These are phyloP conservation scores for Andrena cerasifolii DNA, from an alignment of 1,140 invertebrate genomes.

Conservation along the genomic window DNA sequence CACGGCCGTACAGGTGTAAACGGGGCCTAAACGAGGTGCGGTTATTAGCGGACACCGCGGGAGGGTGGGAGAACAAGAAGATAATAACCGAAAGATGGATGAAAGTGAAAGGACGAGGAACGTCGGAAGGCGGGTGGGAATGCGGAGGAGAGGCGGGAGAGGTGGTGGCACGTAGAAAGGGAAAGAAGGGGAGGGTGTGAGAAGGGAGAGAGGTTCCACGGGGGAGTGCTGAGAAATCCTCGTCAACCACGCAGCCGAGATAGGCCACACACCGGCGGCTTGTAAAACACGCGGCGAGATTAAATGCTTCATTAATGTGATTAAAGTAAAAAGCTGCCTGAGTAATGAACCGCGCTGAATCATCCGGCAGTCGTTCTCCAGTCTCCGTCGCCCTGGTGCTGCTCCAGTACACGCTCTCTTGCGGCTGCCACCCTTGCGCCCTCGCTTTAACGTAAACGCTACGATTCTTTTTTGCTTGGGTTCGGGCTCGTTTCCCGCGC, in stretches of 20 bases:
- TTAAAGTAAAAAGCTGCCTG: constrained; percentile 82
- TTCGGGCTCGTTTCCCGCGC: too few relatives aligned
- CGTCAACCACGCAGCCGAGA: constrained; percentile 73
- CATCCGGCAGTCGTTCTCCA: constrained; percentile 64
- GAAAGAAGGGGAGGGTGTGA: constrained; percentile 4
- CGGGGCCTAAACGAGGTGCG: constrained; percentile 70
- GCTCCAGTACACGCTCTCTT: too few relatives aligned
- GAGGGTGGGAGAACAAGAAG: constrained; percentile 58
- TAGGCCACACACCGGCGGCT: constrained; percentile 79
- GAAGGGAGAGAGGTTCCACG: constrained; percentile 51
- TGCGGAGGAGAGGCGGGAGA: background rate
- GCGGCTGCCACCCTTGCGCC: background rate
- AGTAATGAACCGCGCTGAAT: constrained; percentile 80
- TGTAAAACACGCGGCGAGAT: constrained; percentile 81
- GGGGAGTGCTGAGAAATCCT: constrained; percentile 69
- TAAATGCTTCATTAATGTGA: constrained; percentile 83
- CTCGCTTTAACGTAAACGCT: too few relatives aligned
- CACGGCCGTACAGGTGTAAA: constrained; percentile 74
- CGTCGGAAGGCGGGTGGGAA: too few relatives aligned
- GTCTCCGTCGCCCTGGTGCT: background rate
- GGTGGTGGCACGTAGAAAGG: background rate
- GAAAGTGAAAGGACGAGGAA: constrained; percentile 22
- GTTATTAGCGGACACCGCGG: constrained; percentile 70
- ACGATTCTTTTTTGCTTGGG: too few relatives aligned
- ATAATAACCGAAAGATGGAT: constrained; percentile 45